Base-by-base conservation (phyloP, 2,888 invertebrate genomes). In the Notocelia uddmanniana region DNA sequence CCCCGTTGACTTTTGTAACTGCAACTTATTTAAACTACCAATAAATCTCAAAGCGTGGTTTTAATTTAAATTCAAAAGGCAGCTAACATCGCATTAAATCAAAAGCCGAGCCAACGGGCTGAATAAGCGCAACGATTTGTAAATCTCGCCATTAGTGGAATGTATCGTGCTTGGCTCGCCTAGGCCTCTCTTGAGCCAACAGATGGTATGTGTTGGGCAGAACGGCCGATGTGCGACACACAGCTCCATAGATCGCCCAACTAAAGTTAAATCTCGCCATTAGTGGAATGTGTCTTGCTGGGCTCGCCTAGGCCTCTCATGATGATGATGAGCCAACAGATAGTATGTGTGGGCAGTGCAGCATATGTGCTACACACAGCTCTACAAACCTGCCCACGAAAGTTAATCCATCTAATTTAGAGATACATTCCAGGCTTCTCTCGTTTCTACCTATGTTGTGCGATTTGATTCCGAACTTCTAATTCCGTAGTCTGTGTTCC, bases 71-170 rank as follows among this genome's bases (percentile, higher is more conserved):
- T 72, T 72, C 72, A 72, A 72, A 72, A 72, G 72, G 72, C 71
- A 48, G 71, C 67, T 67, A 72, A 74, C 73, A 76, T 77, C 66
- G 79, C 76, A 74, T 78, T 80, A 73, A 81, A 77, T 73, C 76
- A 68, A 69, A 60, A 74, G 69, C 76, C 77, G 77, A 77, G 79
- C 75, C 77, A 78, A 76, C 74, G 77, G 78, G 78, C 79, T 80
- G 81, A 80, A 77, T 79, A 79, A 86, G 78, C 84, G 79, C 75
- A 75, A 79, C 86, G 82, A 90, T 89, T 86, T 87, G 90, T 89
- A 87, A 77, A 87, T 89, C 85, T 85, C 76, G 82, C 83, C 85
- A 85, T 87, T 88, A 87, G 80, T 75, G 80, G 83, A 83, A 86
- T 85, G 86, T 86, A 85, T 84, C 82, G 82, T 77, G 81, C 82